Percentiles rank a stretch among this genome's conserved stretches.
Evolutionary conservation across 2,888 invertebrate genomes (phyloP).

Genomic region (Torymus aiolomorphi): DNA sequence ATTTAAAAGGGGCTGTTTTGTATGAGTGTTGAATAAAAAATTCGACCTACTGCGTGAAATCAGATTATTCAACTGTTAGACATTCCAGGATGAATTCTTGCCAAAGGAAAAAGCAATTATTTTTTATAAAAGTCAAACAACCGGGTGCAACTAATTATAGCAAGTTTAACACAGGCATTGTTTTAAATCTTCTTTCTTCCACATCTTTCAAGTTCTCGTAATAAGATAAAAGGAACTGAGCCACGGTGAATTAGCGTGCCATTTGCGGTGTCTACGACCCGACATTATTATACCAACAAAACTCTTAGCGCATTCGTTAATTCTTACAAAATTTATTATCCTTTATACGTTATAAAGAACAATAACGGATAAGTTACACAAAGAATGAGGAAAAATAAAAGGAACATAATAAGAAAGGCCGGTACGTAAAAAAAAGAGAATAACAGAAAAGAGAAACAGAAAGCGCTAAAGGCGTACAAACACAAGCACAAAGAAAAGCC

Average conservation of each 20-base stretch:
- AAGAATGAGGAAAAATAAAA: slow-evolving; percentile 40
- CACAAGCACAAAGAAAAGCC: slow-evolving; percentile 7
- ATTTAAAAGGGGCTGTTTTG: no score
- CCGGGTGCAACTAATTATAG: no score
- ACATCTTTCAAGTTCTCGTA: slow-evolving; percentile 19
- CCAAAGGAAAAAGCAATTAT: no score
- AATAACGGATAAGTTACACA: slow-evolving; percentile 48
- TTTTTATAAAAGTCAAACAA: no score
- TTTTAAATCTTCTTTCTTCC: no score
- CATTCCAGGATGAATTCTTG: background rate
- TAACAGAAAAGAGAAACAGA: slow-evolving; percentile 25
- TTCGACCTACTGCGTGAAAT: no score
- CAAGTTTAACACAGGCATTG: no score
- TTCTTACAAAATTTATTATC: slow-evolving; percentile 56
- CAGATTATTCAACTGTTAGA: background rate
- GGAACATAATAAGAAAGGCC: slow-evolving; percentile 30
- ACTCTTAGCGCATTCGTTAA: slow-evolving; percentile 42
- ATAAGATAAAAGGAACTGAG: slow-evolving; percentile 24
- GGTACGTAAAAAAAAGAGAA: slow-evolving; percentile 14
- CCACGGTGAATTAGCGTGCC: slow-evolving; percentile 37
- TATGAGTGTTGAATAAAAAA: no score
- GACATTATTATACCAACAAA: slow-evolving; percentile 48
- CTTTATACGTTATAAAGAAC: slow-evolving; percentile 50
- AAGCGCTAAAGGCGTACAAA: slow-evolving; percentile 14
- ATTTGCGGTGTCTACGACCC: slow-evolving; percentile 18